A percentile compares a stretch with the other conserved stretches of the same genome.
These are phyloP conservation scores for Scomber colias DNA, from an alignment of 2,113 vertebrate genomes.

Conservation along the genomic window DNA sequence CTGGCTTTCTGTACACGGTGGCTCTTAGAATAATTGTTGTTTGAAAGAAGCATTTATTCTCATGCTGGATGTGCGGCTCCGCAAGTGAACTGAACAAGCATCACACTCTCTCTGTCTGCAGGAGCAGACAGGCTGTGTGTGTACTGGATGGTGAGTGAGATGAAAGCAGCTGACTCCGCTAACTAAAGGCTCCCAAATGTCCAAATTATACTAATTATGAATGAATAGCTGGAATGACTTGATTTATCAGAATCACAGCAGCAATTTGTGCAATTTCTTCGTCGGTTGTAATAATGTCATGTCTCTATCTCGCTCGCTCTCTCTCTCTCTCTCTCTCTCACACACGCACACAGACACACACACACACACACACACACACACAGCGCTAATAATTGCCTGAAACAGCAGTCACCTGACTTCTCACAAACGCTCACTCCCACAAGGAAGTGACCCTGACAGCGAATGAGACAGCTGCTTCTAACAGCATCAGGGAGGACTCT, in stretches of 20 bases:
- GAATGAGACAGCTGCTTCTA: constrained; percentile 27
- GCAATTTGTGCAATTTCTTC: neutral
- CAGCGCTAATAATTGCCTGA: neutral
- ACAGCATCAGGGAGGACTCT: constrained; percentile 36
- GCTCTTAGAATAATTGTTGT: constrained; percentile 4
- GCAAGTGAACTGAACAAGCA: constrained; percentile 24
- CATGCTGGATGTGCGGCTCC: neutral
- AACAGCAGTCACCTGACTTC: constrained; percentile 13
- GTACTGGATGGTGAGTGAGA: constrained; percentile 14
- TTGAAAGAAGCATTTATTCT: constrained; percentile 26
- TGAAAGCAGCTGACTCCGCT: neutral
- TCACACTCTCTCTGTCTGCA: constrained; percentile 15
- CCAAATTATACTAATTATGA: neutral
- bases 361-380: no score
- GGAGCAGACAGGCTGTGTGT: constrained; percentile 36
- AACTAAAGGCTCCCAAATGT: neutral
- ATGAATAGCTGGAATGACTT: neutral
- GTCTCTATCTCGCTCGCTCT: neutral
- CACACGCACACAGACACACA: no score
- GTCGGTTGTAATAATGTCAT: neutral
- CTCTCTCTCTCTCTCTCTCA: neutral
- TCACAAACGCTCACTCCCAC: neutral
- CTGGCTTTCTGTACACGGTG: neutral
- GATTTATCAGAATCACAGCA: constrained; percentile 1
- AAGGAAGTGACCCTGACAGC: constrained; percentile 1